Conservation (phyloP, 2,113 vertebrate genomes). For the Stomatorhinus ivindoensis region DNA sequence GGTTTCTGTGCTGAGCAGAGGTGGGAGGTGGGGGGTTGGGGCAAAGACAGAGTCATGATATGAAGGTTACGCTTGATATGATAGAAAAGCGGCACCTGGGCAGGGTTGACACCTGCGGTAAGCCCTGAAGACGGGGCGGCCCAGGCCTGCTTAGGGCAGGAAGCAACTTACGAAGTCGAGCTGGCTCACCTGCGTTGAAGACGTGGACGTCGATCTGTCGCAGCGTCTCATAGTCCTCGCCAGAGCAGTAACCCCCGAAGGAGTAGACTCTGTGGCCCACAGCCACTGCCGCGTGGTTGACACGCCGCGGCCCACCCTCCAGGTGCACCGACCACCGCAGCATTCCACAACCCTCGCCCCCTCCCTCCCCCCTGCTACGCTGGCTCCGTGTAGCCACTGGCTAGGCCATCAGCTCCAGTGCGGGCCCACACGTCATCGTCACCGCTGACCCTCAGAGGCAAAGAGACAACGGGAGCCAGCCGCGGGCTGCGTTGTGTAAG, state of each 20-base stretch:
- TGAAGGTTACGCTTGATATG: too few species aligned
- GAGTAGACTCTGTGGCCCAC: slow-evolving; percentile 95
- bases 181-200: slow-evolving; percentile 71
- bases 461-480: not conserved
- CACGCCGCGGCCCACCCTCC: slow-evolving; percentile 95
- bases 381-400: slow-evolving; percentile 37
- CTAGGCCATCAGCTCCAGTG: slow-evolving; percentile 52
- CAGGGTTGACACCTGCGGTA: not conserved
- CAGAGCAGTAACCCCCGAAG: slow-evolving; percentile 94
- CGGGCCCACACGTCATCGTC: slow-evolving; percentile 29
- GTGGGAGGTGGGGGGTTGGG: not conserved
- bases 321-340: slow-evolving; percentile 96
- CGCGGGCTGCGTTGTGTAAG: not conserved
- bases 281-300: slow-evolving; percentile 96
- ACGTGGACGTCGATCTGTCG: slow-evolving; percentile 84
- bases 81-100: not conserved
- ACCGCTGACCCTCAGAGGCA: not conserved
- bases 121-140: not conserved
- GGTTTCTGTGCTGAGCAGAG: not conserved
- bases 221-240: slow-evolving; percentile 96
- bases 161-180: slow-evolving; percentile 26
- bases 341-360: slow-evolving; percentile 62
- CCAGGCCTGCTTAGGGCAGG: too few species aligned
- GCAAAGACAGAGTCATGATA: not conserved
- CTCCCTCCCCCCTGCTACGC: slow-evolving; percentile 23